These are phyloP conservation scores for Athetis lepigone DNA, from an alignment of 2,888 invertebrate species.

Conservation along the genomic window DNA sequence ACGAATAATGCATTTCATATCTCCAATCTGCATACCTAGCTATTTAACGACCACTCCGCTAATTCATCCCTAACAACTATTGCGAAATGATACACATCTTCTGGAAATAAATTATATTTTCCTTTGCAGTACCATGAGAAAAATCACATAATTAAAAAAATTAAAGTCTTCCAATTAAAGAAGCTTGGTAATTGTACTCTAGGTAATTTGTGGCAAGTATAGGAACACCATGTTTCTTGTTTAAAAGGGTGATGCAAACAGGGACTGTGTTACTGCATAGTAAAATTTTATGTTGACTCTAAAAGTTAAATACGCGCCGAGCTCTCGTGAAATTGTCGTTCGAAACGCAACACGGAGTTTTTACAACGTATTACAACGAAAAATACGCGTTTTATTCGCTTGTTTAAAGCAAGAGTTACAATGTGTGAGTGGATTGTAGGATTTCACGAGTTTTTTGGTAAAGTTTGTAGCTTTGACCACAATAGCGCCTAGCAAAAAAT, in stretches of 20 bases:
- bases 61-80: conserved; percentile 42
- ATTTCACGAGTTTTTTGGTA: conserved; percentile 1
- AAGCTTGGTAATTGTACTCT: conserved; percentile 18
- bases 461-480: not conserved
- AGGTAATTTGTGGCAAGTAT: conserved; percentile 25
- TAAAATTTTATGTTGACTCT: conserved; percentile 63
- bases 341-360: conserved; percentile 27
- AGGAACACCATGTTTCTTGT: conserved; percentile 23
- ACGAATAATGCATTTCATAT: conserved; percentile 23
- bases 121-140: conserved; percentile 31
- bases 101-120: conserved; percentile 30
- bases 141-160: conserved; percentile 51
- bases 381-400: conserved; percentile 27
- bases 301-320: conserved; percentile 58
- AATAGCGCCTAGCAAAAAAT: not conserved
- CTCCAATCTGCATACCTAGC: conserved; percentile 26
- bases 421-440: conserved; percentile 19
- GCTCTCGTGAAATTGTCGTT: conserved; percentile 53
- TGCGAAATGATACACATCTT: conserved; percentile 50
- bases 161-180: conserved; percentile 33
- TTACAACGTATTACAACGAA: conserved; percentile 45
- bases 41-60: conserved; percentile 25
- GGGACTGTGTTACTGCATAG: conserved; percentile 17
- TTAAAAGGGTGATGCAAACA: conserved; percentile 44
- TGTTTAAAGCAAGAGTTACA: conserved; percentile 26